phyloP scores from a whole-genome alignment of 1,140 invertebrate genomes.

The Odontomachus brunneus region DNA sequence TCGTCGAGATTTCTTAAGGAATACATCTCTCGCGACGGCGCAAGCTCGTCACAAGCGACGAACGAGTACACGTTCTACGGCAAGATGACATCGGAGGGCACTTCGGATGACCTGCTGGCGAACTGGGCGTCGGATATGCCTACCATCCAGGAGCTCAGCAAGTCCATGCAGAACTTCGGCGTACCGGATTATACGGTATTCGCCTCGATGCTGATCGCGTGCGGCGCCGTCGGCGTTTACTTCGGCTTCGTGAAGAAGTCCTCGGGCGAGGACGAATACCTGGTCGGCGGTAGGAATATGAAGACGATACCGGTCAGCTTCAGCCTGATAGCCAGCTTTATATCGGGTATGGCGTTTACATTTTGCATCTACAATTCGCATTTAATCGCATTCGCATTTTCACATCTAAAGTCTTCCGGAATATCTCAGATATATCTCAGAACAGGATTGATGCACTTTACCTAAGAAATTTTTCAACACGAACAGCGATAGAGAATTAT shows the following conservation, averaged over 20 bases:
- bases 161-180: conserved; percentile 88
- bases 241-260: conserved; percentile 91
- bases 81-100: conserved; percentile 78
- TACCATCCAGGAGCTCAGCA: conserved; percentile 87
- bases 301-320: conserved; percentile 91
- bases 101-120: conserved; percentile 40
- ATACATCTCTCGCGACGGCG: background rate
- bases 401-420: too few species aligned
- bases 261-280: conserved; percentile 90
- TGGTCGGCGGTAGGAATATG: conserved; percentile 94
- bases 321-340: conserved; percentile 92
- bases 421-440: too few species aligned
- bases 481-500: too few species aligned
- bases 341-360: conserved; percentile 73
- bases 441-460: too few species aligned
- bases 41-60: background rate
- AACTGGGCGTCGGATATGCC: conserved; percentile 73
- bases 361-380: background rate
- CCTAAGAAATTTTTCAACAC: too few species aligned
- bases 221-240: conserved; percentile 91
- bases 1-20: background rate
- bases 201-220: conserved; percentile 89
- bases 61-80: conserved; percentile 64
- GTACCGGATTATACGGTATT: conserved; percentile 90
- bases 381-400: too few species aligned